Evolutionary conservation across 2,113 vertebrate genomes (phyloP).

Genomic region (Hydropotes inermis): DNA sequence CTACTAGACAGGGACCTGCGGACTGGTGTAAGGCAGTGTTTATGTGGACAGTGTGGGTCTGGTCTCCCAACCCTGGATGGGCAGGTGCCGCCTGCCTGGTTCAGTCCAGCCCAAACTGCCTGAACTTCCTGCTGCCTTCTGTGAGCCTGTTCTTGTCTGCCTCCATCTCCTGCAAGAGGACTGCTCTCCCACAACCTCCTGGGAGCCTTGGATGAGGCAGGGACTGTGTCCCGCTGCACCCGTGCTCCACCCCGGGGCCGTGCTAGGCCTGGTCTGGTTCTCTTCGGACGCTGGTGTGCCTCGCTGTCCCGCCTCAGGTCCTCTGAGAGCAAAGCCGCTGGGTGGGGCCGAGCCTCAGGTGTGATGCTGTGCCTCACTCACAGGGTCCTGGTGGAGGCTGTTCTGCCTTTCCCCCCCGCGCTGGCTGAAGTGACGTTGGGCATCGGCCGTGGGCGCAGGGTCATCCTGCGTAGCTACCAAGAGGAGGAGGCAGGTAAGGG

Average conservation of each 20-base stretch:
- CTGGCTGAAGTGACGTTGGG: conserved; percentile 91
- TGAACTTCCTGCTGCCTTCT: not conserved
- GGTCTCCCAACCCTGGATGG: not conserved
- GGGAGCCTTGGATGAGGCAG: not conserved
- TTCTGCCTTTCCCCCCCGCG: conserved; percentile 88
- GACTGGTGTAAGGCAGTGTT: not conserved
- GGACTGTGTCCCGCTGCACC: too few species aligned
- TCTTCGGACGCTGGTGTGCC: too few species aligned
- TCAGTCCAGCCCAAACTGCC: not conserved
- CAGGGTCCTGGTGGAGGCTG: conserved; percentile 91
- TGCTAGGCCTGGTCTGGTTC: not conserved
- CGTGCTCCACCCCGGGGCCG: not conserved
- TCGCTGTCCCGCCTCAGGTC: not conserved
- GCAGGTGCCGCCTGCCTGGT: not conserved
- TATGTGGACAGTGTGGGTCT: accelerated
- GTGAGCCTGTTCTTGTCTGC: too few species aligned
- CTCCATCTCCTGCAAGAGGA: not conserved
- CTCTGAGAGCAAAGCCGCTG: not conserved
- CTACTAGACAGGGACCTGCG: not conserved
- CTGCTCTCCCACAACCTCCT: not conserved
- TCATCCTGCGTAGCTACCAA: conserved; percentile 89
- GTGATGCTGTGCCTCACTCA: not conserved
- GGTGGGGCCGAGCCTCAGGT: not conserved
- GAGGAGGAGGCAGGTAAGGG: conserved; percentile 88
- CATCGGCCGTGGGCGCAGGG: conserved; percentile 80